Base-by-base conservation (phyloP, 2,888 invertebrate species). In the Machimus rusticus region DNA sequence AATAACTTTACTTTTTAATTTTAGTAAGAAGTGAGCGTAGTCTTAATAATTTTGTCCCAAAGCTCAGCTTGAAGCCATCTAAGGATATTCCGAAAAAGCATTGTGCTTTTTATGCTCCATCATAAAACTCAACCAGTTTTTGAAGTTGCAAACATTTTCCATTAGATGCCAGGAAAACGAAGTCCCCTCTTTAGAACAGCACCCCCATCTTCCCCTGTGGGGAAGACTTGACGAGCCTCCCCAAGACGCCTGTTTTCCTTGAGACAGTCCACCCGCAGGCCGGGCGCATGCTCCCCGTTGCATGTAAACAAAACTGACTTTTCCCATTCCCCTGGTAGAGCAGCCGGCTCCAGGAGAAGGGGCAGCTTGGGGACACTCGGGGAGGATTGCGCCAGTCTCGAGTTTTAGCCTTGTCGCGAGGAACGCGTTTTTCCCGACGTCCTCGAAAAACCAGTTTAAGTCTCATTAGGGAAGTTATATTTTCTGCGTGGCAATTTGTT, bases 281-380 rank as follows among this genome's bases (percentile, higher is more conserved):
- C 14, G 19, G 23, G 66, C 82, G 82, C 82, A 82, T 55, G 66
- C 34, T 14, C 12, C 19, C 19, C n/a, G 9, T 57, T 12, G 34
- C 82, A 82, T 82, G 82, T 82, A 82, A 82, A 82, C 82, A 82
- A 82, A 82, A 82, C 37, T 82, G 82, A 82, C 82, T 82, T 82
- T 82, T 82, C 66, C 51, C 82, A 82, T 37, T 57, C 57, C 19
- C 37, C 82, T 31, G n/a, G 14, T 1, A 37, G n/a, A 57, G 57
- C 51, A 57, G 57, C 82, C 82, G 82, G 82, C 82, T 57, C 37
- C 82, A 1, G 19, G 9, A 19, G 57, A 66, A 37, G 82, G 82
- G 81, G 55, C 16, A 28, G 5, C 12, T 31, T 81, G 81, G 81
- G 16, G 79, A 28, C 28, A 23, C 57, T 82, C 19, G 23, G n/a